Conservation (phyloP, 2,888 invertebrate species). For the Temnothorax ravouxi region DNA sequence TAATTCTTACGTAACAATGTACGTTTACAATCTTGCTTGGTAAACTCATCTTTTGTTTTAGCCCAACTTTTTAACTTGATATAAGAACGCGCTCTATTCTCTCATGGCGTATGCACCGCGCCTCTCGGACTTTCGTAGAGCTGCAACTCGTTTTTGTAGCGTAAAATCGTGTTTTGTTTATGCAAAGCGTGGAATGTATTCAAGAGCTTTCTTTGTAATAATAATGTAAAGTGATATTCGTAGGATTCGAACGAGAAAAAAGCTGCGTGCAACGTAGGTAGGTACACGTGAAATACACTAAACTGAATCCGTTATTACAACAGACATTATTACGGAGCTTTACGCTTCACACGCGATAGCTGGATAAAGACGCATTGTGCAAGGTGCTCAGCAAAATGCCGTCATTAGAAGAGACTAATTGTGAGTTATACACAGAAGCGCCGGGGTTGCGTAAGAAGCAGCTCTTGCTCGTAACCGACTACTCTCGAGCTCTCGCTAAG, state of each 20-base stretch:
- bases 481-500: slow-evolving; percentile 49
- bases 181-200: slow-evolving; percentile 30
- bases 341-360: slow-evolving; percentile 48
- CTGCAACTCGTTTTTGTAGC: slow-evolving; percentile 28
- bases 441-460: slow-evolving; percentile 65
- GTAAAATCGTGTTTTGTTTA: slow-evolving; percentile 44
- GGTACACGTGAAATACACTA: slow-evolving; percentile 33
- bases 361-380: slow-evolving; percentile 56
- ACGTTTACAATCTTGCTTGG: neutral
- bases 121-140: neutral
- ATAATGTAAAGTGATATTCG: slow-evolving; percentile 52
- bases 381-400: slow-evolving; percentile 62
- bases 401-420: slow-evolving; percentile 78
- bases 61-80: slow-evolving; percentile 25
- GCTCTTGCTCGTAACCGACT: slow-evolving; percentile 60
- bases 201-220: slow-evolving; percentile 35
- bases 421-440: slow-evolving; percentile 74
- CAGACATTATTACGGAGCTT: slow-evolving; percentile 36
- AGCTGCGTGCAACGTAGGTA: neutral
- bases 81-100: slow-evolving; percentile 26
- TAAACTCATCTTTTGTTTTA: slow-evolving; percentile 4
- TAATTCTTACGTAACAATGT: neutral
- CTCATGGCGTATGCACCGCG: neutral
- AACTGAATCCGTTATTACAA: slow-evolving; percentile 45
- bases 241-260: neutral